These are phyloP conservation scores for Gryllus bimaculatus DNA, from an alignment of 1,140 invertebrate species.

Conservation along the genomic window DNA sequence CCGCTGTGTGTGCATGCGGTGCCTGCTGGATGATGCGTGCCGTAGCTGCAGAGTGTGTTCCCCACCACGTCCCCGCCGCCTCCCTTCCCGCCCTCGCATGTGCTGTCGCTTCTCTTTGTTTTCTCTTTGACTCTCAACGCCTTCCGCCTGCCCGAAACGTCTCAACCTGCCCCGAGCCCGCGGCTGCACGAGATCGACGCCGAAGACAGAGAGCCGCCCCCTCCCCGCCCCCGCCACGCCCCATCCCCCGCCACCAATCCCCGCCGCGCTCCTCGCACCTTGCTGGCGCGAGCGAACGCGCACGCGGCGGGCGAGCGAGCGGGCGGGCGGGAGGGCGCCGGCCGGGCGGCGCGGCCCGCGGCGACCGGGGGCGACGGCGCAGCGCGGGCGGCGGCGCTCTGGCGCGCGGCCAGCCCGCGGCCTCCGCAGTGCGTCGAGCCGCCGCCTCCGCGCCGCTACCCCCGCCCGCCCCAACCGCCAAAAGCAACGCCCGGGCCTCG, in stretches of 20 bases:
- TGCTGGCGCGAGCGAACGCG: background rate
- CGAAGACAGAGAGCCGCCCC: too few relatives aligned
- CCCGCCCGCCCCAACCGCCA: background rate
- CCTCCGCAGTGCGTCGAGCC: background rate
- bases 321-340: background rate
- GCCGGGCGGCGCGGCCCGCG: background rate
- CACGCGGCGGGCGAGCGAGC: too few relatives aligned
- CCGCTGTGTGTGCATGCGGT: background rate
- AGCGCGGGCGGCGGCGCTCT: slow-evolving; percentile 7
- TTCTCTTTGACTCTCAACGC: background rate
- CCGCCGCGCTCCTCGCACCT: too few relatives aligned
- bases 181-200: background rate
- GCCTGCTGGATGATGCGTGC: background rate
- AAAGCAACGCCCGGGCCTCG: background rate
- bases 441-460: too few relatives aligned
- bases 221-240: too few relatives aligned
- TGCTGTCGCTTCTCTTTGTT: background rate
- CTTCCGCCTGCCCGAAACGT: background rate
- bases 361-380: background rate
- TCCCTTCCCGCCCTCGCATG: background rate
- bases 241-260: too few relatives aligned
- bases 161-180: background rate
- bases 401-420: background rate
- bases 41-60: background rate
- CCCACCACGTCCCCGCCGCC: background rate